phyloP scores from a whole-genome alignment of 2,888 invertebrate genomes.

The Sinotaia quadrata region DNA sequence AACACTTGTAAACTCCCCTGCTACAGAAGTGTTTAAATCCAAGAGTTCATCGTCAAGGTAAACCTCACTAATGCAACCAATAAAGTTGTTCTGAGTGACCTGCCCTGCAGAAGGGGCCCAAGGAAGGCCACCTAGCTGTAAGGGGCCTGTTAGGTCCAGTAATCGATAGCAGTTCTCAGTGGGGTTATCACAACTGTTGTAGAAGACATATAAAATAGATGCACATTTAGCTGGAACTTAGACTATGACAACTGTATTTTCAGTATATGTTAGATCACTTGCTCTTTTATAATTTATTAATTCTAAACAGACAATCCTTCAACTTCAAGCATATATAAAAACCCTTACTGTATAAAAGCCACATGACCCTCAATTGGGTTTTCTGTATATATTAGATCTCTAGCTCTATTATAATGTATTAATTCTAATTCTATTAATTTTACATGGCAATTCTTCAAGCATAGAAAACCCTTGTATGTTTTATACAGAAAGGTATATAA shows the following conservation, averaged over 20 bases:
- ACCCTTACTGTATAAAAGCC: no score
- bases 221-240: background rate
- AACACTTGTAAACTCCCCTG: slow-evolving; percentile 77
- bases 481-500: no score
- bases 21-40: slow-evolving; percentile 80
- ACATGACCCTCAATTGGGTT: no score
- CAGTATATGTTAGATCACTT: no score
- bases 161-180: slow-evolving; percentile 78
- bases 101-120: slow-evolving; percentile 50
- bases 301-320: no score
- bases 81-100: slow-evolving; percentile 78
- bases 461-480: no score
- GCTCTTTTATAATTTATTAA: no score
- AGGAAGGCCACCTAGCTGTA: slow-evolving; percentile 93
- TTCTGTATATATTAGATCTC: no score
- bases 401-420: no score
- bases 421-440: no score
- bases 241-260: background rate
- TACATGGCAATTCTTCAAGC: no score
- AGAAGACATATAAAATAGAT: slow-evolving; percentile 2
- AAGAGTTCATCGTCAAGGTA: slow-evolving; percentile 88
- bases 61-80: slow-evolving; percentile 92
- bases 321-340: no score
- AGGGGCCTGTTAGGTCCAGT: slow-evolving; percentile 89
- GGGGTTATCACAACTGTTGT: slow-evolving; percentile 72